phyloP scores from a whole-genome alignment of 2,888 invertebrate species.

The Mythimna lalbum region DNA sequence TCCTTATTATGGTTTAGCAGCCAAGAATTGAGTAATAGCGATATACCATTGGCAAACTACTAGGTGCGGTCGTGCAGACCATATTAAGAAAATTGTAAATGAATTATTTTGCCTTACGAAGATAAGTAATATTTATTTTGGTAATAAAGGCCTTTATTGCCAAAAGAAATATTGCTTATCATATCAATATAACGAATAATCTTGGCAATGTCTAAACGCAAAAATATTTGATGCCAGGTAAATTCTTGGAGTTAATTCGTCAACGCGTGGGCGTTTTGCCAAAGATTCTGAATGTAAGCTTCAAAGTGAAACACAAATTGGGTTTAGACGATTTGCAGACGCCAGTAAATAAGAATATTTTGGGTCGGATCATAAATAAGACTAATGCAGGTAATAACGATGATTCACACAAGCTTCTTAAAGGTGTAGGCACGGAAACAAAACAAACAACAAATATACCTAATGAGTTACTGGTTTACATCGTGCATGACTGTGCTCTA shows the following conservation, averaged over 20 bases:
- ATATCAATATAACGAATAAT: constrained; percentile 30
- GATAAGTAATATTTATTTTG: neutral
- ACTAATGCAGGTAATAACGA: neutral
- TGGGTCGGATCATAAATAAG: constrained; percentile 16
- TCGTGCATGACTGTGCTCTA: neutral
- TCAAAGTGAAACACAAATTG: constrained; percentile 36
- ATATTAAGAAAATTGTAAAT: neutral
- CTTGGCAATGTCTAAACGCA: constrained; percentile 41
- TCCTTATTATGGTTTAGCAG: constrained; percentile 1
- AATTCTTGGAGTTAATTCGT: constrained; percentile 39
- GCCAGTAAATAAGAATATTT: constrained; percentile 40
- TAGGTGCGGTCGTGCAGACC: neutral
- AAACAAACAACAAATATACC: neutral
- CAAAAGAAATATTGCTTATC: constrained; percentile 23
- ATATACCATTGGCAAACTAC: constrained; percentile 6
- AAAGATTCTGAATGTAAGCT: constrained; percentile 14
- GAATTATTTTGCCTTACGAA: too few species aligned
- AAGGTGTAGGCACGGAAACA: neutral
- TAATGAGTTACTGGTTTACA: neutral
- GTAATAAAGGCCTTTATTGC: neutral
- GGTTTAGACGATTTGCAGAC: constrained; percentile 43
- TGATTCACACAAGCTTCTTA: neutral
- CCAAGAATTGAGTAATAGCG: constrained; percentile 13
- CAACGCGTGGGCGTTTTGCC: constrained; percentile 49
- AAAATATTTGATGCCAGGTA: constrained; percentile 51